These are phyloP conservation scores for Rhagophthalmus giganteus DNA, from an alignment of 2,888 invertebrate species.

Conservation along the genomic window DNA sequence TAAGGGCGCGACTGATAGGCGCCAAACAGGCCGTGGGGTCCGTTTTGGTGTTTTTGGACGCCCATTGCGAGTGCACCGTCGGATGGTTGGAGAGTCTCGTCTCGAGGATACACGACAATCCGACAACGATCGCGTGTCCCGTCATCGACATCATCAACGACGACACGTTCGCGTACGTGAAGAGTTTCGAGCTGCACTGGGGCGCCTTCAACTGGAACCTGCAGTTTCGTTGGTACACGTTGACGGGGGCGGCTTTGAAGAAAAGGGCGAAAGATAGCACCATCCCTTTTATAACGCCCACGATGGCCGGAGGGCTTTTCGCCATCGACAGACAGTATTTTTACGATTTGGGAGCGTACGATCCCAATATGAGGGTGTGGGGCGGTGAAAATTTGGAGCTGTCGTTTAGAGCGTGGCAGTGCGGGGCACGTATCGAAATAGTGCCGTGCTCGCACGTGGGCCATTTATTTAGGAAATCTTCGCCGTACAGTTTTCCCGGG, in stretches of 20 bases:
- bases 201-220: slow-evolving; percentile 98
- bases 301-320: slow-evolving; percentile 95
- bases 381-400: slow-evolving; percentile 98
- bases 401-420: slow-evolving; percentile 95
- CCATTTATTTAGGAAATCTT: slow-evolving; percentile 88
- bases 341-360: slow-evolving; percentile 79
- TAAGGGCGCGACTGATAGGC: slow-evolving; percentile 80
- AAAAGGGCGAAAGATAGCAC: slow-evolving; percentile 66
- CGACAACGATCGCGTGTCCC: slow-evolving; percentile 73
- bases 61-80: slow-evolving; percentile 88
- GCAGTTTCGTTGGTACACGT: slow-evolving; percentile 82
- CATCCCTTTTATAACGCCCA: slow-evolving; percentile 76
- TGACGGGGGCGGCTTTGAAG: slow-evolving; percentile 67
- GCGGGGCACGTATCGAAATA: slow-evolving; percentile 88
- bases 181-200: slow-evolving; percentile 95
- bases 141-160: slow-evolving; percentile 95
- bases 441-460: slow-evolving; percentile 93
- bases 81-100: slow-evolving; percentile 67
- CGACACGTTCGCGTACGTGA: slow-evolving; percentile 92
- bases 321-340: slow-evolving; percentile 85
- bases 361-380: slow-evolving; percentile 84
- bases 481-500: slow-evolving; percentile 94
- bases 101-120: slow-evolving; percentile 62
- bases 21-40: slow-evolving; percentile 72
- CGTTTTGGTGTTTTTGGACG: slow-evolving; percentile 87